A percentile compares a stretch with the other conserved stretches of the same genome.
Conservation (phyloP, 2,113 vertebrate genomes). For the Scolopax mira region DNA sequence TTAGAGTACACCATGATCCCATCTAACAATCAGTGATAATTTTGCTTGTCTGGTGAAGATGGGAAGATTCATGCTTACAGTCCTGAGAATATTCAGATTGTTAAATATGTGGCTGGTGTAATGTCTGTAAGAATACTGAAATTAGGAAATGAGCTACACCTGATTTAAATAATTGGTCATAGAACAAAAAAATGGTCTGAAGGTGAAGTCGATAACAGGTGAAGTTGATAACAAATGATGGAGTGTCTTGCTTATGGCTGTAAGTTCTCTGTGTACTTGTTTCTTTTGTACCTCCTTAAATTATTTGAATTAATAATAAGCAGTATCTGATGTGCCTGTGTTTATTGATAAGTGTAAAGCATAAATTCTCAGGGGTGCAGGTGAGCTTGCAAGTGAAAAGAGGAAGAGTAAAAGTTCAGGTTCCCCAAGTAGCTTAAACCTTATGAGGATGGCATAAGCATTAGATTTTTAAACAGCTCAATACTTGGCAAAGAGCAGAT, state of each 20-base stretch:
- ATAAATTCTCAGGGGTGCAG: neutral
- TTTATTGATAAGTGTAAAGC: neutral
- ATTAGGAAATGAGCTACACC: neutral
- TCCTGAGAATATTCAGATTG: neutral
- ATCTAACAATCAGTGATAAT: neutral
- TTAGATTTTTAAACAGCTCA: neutral
- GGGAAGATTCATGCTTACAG: neutral
- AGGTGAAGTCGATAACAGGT: neutral
- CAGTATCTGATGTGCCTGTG: neutral
- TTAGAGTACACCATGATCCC: neutral
- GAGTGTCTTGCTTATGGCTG: neutral
- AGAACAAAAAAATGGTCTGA: neutral
- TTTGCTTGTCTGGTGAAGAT: neutral
- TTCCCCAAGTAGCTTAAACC: neutral
- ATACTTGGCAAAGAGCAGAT: neutral
- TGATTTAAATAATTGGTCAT: neutral
- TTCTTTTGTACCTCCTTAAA: neutral
- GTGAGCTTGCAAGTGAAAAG: neutral
- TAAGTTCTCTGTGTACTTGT: neutral
- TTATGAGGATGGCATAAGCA: neutral
- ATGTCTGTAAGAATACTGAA: neutral
- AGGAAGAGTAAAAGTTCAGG: neutral
- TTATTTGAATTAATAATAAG: neutral
- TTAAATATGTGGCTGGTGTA: neutral
- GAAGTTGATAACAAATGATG: neutral